Base-by-base conservation (phyloP, 2,113 vertebrate genomes). In the Phyllopteryx taeniolatus region DNA sequence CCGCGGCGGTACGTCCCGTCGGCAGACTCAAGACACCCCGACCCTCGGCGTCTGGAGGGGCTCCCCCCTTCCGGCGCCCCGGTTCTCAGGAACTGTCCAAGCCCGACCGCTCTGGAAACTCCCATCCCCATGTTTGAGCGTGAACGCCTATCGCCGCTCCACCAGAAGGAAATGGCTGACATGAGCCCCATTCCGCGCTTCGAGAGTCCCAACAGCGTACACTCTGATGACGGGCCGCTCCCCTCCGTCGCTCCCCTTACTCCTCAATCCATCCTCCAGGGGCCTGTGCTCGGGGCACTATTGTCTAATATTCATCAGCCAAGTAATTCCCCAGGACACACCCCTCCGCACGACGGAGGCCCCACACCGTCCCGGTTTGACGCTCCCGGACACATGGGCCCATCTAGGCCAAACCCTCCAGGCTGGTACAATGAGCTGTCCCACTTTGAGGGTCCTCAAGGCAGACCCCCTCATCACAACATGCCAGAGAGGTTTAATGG, bases 401-500 rank as follows among this genome's bases (percentile, higher is more conserved):
- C 85, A 0, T 61, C 86, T 15, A 88, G 89, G 61, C 68, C 85
- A 0, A 84, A 86, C 22, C 77, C 81, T 0, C 69, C 74, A 0
- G 87, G 85, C 67, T 94, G 95, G 83, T 96, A 94, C 76, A 98
- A 71, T 91, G 90, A 2, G 82, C 84, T 2, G 22, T 84, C 84
- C 19, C 77, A 77, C 15, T 82, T 73, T 59, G 76, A 80, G 20
- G 85, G 79, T 0, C 86, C 89, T n/a, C 90, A 83, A 1, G 65
- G 60, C 0, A 69, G 71, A 0, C 75, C 85, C 0, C 76, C 77
- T 1, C 82, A 85, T 46, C 87, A 90, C 72, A 88, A 88, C 69
- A 62, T 81, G 8, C 64, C 77, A 2, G 92, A 92, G 79, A 81
- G 92, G 70, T 93, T 92, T 72, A 94, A 95, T 47, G 89, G 88